These are phyloP conservation scores for Heliconius eleuchia DNA, from an alignment of 1,140 invertebrate genomes.

Conservation along the genomic window DNA sequence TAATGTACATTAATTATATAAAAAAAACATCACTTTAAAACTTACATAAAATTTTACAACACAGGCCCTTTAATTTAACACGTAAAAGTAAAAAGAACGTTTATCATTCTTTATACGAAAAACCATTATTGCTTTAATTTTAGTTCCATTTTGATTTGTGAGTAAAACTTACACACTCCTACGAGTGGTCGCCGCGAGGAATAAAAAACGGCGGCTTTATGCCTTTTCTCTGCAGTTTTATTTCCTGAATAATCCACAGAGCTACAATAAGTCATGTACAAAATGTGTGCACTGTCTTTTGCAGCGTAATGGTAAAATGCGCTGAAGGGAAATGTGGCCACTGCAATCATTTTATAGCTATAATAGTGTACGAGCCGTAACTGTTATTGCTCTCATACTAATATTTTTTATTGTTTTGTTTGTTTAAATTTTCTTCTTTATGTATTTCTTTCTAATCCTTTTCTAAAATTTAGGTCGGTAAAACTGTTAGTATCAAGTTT, in stretches of 20 bases:
- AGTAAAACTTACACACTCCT: constrained; percentile 7
- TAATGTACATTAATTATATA: no score
- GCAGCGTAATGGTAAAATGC: background rate
- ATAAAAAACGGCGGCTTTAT: constrained; percentile 8
- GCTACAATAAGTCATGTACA: constrained; percentile 18
- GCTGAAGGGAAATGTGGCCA: background rate
- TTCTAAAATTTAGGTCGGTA: background rate
- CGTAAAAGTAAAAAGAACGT: no score
- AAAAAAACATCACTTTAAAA: no score
- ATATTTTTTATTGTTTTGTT: background rate
- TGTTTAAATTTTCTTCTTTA: no score
- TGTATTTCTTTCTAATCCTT: background rate
- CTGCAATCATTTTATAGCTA: background rate
- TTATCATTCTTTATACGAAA: no score
- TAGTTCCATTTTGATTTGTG: no score
- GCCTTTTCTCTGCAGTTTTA: constrained; percentile 4
- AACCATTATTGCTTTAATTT: no score
- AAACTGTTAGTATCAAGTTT: no score
- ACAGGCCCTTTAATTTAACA: no score
- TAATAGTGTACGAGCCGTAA: background rate
- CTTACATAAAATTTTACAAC: no score
- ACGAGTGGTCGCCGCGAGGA: background rate
- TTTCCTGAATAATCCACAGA: constrained; percentile 12
- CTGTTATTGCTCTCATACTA: background rate
- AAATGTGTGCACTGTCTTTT: constrained; percentile 14